phyloP scores from a whole-genome alignment of 2,113 vertebrate species.

The Otocyon megalotis region DNA sequence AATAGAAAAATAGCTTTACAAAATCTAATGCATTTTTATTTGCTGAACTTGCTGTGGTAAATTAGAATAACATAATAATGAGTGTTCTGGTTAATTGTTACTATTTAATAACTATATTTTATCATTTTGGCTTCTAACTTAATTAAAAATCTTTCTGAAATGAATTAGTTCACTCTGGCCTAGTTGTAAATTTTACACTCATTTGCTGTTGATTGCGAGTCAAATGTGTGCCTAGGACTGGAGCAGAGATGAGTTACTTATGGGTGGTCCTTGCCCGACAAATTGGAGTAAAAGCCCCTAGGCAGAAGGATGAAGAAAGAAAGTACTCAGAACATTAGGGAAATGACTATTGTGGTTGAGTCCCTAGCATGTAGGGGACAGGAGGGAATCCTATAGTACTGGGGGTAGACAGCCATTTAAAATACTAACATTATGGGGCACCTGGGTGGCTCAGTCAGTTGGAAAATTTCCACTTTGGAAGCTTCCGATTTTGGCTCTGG shows the following conservation, averaged over 20 bases:
- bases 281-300: not conserved
- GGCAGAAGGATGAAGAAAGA: not conserved
- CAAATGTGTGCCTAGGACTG: not conserved
- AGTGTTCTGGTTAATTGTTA: not conserved
- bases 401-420: not conserved
- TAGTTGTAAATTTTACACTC: not conserved
- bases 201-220: not conserved
- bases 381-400: not conserved
- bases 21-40: not conserved
- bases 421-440: not conserved
- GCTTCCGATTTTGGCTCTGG: not conserved
- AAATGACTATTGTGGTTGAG: not conserved
- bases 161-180: not conserved
- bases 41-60: not conserved
- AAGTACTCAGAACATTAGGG: not conserved
- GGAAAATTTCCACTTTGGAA: not conserved
- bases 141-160: constrained; percentile 32
- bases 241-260: not conserved
- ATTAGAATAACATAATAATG: not conserved
- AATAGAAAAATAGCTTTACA: not conserved
- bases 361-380: not conserved
- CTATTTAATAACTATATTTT: not conserved
- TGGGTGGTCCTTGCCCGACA: not conserved
- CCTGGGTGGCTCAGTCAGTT: not conserved
- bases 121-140: not conserved